Base-by-base conservation (phyloP, 2,797 vertebrate genomes). In the Eulemur rubriventer region DNA sequence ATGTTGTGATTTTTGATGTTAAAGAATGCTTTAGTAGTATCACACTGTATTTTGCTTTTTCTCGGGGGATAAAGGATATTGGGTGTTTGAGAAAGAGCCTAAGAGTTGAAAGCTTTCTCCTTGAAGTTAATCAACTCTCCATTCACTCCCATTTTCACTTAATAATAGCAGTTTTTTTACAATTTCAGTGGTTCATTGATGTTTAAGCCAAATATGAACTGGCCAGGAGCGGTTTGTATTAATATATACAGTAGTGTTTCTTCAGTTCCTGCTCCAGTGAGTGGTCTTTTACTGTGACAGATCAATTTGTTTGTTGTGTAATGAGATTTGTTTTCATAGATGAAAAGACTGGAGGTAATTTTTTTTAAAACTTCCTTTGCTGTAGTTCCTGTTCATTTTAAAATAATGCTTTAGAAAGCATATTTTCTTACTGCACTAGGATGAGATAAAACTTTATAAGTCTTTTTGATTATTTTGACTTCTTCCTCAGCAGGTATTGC, bases 341-440 rank as follows among this genome's bases (percentile, higher is more conserved):
- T 95, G 87, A 91, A 93, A 95, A 82, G 52, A 72, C 52, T 93
- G 52, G 41, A 63, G 92, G 67, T 41, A 48, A 59, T 79, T 92
- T 88, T 88, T 95, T 46, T 52, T 16, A 22, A 41, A 86, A 82
- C 72, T 96, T 97, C 88, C 73, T 8, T 94, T 94, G 43, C 18
- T 86, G 63, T 96, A 52, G 75, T 52, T 97, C 88, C 93, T 95
- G 70, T 96, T 95, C 89, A 89, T 97, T 96, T 93, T 14, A 86
- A 96, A 95, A 95, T 63, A 93, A 80, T 96, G 93, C 69, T 86
- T 85, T 95, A 81, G 43, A 46, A 70, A 97, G 69, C 80, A 17
- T 43, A 43, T 96, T 96, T 94, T 95, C 55, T 86, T 87, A 28
- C 65, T 22, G 1, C 46, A 61, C 57, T 82, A 26, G 43, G 52